Conservation (phyloP, 2,888 invertebrate species). For the Volucella bombylans region DNA sequence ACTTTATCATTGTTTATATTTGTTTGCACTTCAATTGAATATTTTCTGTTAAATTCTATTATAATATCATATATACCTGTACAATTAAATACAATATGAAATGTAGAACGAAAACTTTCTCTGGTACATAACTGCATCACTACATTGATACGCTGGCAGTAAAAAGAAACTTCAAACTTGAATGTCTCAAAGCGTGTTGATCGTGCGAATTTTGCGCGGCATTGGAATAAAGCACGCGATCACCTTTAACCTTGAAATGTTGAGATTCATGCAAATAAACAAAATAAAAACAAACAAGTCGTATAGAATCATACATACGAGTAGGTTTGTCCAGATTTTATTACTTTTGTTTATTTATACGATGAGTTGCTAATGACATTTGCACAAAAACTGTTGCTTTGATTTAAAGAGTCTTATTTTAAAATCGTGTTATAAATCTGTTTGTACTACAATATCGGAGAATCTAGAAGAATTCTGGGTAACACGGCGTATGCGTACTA, state of each 20-base stretch:
- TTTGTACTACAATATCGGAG: too few species aligned
- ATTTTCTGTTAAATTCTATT: constrained; percentile 24
- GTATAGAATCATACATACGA: not conserved
- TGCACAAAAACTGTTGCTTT: constrained; percentile 3
- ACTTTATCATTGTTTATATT: constrained; percentile 21
- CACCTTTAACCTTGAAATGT: constrained; percentile 43
- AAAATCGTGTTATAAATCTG: not conserved
- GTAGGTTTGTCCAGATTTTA: constrained; percentile 6
- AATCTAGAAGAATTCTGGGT: too few species aligned
- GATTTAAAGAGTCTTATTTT: not conserved
- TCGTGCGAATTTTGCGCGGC: constrained; percentile 12
- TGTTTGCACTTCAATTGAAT: not conserved
- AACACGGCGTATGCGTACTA: too few species aligned
- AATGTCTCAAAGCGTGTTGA: not conserved
- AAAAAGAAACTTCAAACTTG: not conserved
- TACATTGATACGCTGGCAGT: constrained; percentile 3
- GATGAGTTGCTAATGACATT: constrained; percentile 27
- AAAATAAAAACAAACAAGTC: not conserved
- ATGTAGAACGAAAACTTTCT: constrained; percentile 43
- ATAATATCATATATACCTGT: not conserved
- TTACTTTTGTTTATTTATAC: constrained; percentile 3
- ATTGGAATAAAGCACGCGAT: constrained; percentile 20
- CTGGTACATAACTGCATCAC: constrained; percentile 3
- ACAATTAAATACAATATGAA: constrained; percentile 5
- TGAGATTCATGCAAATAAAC: constrained; percentile 13